phyloP scores from a whole-genome alignment of 2,113 vertebrate genomes.

The Otus sunia region DNA sequence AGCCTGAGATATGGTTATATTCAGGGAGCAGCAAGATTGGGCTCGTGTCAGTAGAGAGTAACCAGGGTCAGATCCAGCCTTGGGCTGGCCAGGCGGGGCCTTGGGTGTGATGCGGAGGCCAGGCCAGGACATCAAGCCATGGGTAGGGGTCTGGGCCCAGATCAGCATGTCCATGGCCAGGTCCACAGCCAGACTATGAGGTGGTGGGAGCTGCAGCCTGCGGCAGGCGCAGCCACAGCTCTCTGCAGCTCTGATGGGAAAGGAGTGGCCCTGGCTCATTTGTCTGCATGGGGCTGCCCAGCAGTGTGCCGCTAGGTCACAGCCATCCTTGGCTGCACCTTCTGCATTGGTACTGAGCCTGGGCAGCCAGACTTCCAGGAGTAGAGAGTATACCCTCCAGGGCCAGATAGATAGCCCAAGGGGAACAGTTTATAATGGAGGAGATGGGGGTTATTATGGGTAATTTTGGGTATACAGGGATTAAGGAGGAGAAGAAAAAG shows the following conservation, averaged over 20 bases:
- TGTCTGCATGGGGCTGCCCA: not conserved
- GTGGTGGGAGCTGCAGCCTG: not conserved
- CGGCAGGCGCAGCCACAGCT: not conserved
- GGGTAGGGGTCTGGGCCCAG: too few species aligned
- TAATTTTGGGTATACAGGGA: not conserved
- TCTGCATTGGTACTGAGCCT: not conserved
- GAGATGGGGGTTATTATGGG: not conserved
- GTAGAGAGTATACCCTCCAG: not conserved
- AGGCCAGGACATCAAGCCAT: fast-evolving
- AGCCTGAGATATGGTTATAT: not conserved
- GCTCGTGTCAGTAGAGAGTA: not conserved
- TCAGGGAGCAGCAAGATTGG: not conserved
- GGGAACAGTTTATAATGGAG: not conserved
- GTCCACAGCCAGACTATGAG: not conserved
- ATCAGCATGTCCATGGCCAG: not conserved
- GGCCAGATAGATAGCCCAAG: not conserved
- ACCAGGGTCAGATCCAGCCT: not conserved
- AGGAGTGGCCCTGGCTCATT: not conserved
- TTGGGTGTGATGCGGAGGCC: not conserved
- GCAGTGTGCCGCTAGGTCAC: not conserved
- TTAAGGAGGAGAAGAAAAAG: not conserved
- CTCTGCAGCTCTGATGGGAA: not conserved
- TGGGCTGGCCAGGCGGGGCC: not conserved
- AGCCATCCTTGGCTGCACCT: not conserved
- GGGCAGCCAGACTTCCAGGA: not conserved